Conservation (phyloP, 2,888 invertebrate genomes). For the Toxonevra muliebris region DNA sequence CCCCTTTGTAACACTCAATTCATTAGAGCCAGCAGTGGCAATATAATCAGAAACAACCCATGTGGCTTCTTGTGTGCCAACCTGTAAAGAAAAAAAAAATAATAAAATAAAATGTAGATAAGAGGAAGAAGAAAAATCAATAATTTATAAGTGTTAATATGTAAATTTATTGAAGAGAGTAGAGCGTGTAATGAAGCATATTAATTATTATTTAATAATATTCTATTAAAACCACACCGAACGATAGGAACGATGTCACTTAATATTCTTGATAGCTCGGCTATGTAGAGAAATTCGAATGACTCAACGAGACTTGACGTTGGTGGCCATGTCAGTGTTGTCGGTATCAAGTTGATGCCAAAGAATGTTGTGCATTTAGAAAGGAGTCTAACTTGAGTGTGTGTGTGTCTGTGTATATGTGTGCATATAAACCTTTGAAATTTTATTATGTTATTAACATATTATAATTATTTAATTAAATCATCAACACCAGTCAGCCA, state of each 20-base stretch:
- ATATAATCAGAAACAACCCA: conserved; percentile 90
- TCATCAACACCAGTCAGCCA: no score
- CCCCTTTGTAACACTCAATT: conserved; percentile 86
- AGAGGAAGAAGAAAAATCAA: conserved; percentile 31
- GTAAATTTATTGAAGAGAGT: not conserved
- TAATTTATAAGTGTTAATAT: conserved; percentile 33
- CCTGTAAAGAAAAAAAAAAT: conserved; percentile 66
- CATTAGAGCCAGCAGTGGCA: conserved; percentile 78
- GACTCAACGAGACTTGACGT: not conserved
- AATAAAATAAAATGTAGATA: conserved; percentile 16
- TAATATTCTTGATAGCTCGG: not conserved
- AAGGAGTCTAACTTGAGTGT: no score
- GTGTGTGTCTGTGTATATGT: no score
- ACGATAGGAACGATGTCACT: not conserved
- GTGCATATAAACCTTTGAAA: no score
- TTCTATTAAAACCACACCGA: not conserved
- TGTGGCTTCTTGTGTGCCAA: conserved; percentile 85
- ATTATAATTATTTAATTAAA: no score
- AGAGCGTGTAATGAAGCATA: not conserved
- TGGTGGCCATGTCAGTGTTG: not conserved
- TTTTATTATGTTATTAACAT: no score
- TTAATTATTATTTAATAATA: not conserved
- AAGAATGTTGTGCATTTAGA: no score
- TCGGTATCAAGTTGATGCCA: not conserved
- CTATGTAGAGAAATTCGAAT: not conserved